Conservation (phyloP, 2,113 vertebrate genomes). For the Camelus dromedarius region DNA sequence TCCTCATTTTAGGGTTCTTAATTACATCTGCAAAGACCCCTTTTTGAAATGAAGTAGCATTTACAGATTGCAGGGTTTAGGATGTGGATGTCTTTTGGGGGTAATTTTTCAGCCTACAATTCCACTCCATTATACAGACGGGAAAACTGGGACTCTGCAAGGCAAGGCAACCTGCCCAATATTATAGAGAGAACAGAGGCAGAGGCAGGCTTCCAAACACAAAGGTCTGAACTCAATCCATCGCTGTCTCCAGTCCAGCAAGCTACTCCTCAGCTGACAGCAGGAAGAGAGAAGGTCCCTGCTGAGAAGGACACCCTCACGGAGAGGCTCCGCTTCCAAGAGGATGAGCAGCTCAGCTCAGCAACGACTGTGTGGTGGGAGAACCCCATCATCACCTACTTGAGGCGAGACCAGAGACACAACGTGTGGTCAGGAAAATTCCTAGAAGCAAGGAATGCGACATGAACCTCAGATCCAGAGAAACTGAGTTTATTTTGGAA, state of each 20-base stretch:
- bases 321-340: background rate
- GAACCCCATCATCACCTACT: background rate
- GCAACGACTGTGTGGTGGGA: background rate
- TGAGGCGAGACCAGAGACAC: background rate
- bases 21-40: background rate
- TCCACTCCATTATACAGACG: background rate
- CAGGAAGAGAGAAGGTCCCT: background rate
- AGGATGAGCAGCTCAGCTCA: background rate
- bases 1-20: background rate
- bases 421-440: background rate
- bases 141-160: background rate
- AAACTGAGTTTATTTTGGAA: constrained; percentile 28
- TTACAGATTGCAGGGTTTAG: background rate
- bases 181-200: background rate
- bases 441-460: constrained; percentile 28
- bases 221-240: background rate
- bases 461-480: background rate
- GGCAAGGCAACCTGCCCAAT: background rate
- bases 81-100: background rate
- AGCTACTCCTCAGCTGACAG: background rate
- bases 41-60: background rate
- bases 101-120: background rate
- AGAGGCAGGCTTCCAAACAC: background rate
- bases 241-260: background rate
- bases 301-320: background rate